Conservation (phyloP, 2,797 vertebrate species). For the Typhlichthys eigenmanni region DNA sequence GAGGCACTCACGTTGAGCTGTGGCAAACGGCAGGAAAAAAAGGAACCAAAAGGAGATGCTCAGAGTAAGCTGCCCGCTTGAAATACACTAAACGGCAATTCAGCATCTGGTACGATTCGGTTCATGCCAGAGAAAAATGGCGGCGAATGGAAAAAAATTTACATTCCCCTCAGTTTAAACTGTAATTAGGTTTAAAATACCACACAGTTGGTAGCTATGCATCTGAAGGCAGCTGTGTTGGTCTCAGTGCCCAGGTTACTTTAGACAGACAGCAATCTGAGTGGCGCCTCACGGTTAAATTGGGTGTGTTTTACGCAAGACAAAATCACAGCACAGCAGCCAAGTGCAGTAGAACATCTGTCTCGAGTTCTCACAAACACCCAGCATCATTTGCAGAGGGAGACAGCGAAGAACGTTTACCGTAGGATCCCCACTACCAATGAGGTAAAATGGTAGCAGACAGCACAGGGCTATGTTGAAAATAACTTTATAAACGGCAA, state of each 20-base stretch:
- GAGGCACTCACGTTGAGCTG: conserved; percentile 17
- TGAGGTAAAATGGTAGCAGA: background rate
- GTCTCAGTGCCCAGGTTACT: conserved; percentile 27
- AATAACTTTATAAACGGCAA: background rate
- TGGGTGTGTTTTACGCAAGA: conserved; percentile 49
- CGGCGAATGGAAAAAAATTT: background rate
- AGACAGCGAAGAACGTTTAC: background rate
- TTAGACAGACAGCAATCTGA: conserved; percentile 29
- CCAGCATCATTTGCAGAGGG: conserved; percentile 7
- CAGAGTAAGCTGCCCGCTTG: conserved; percentile 5
- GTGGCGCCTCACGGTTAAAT: conserved; percentile 39
- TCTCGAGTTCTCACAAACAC: conserved; percentile 13
- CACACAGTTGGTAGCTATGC: background rate
- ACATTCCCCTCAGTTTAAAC: conserved; percentile 13
- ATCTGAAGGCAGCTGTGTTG: conserved; percentile 15
- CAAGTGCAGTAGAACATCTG: conserved; percentile 7
- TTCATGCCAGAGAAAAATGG: background rate
- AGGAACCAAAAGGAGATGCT: conserved; percentile 5
- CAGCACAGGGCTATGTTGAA: background rate
- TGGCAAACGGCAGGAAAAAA: conserved; percentile 10
- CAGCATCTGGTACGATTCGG: conserved; percentile 22
- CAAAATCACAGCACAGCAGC: conserved; percentile 41
- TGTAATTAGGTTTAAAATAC: conserved; percentile 13
- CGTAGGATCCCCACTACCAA: conserved; percentile 11
- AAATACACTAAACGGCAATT: conserved; percentile 19